Conservation (phyloP, 1,140 invertebrate species). For the Coptotermes formosanus region DNA sequence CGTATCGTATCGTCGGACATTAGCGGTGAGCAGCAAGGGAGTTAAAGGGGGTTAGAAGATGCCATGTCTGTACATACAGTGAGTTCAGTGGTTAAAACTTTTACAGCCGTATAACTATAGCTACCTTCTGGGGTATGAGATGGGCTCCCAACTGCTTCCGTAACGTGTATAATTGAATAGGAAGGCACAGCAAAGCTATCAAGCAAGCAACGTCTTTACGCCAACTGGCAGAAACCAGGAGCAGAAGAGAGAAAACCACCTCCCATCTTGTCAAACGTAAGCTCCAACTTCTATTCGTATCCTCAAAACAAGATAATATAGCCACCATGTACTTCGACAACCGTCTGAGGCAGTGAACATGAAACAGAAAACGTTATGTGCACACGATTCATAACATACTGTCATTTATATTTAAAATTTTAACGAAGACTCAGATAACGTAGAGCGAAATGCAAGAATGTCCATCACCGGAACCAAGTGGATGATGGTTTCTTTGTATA, state of each 20-base stretch:
- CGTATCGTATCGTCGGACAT: constrained; percentile 17
- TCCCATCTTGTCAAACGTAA: neutral
- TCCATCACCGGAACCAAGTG: too few relatives aligned
- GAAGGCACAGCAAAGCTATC: neutral
- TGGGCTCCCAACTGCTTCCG: neutral
- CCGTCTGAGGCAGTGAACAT: too few relatives aligned
- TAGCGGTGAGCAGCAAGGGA: neutral
- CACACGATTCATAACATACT: too few relatives aligned
- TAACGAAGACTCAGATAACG: too few relatives aligned
- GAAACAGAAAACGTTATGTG: too few relatives aligned
- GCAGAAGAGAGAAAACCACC: neutral
- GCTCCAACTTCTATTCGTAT: neutral
- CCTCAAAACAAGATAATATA: too few relatives aligned
- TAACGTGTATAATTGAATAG: neutral
- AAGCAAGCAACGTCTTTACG: neutral
- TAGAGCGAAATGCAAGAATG: too few relatives aligned
- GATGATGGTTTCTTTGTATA: too few relatives aligned
- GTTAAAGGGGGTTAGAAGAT: neutral
- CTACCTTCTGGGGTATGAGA: neutral
- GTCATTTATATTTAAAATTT: too few relatives aligned
- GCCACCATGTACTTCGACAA: too few relatives aligned
- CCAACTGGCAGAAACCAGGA: neutral
- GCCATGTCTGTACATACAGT: neutral
- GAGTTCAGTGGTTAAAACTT: neutral
- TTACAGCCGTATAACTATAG: neutral